Evolutionary conservation across 2,113 vertebrate species (phyloP), one percentile per base, ranked within the genome.

Genomic region (Tragelaphus buxtoni): DNA sequence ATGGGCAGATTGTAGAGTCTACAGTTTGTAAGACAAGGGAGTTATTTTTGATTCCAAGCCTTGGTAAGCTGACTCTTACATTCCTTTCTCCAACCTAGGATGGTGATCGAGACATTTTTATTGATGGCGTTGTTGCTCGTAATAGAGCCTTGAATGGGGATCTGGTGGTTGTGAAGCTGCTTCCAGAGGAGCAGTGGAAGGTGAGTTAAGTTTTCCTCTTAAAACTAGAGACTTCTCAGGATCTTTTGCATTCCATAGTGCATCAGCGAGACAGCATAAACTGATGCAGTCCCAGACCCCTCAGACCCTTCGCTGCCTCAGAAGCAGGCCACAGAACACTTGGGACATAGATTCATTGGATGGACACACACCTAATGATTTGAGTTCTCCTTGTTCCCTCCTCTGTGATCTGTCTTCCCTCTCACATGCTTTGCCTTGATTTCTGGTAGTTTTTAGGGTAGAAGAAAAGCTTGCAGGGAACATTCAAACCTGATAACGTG

Each of bases 61-160:
- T 77, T 92, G 56, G 77, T 92, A 77, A 90, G 30, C 28, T 97
- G 47, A 96, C 49, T 61, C 0, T 94, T 69, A 87, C 45, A 77
- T 77, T 92, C 92, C 51, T 92, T n/a, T 96, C 56, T 98, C 80
- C 84, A 61, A 90, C 7, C 42, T 96, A 99, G 99, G 99, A 99
- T 95, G 99, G 99, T 69, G 97, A 95, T 18, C 98, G 99, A 0
- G 99, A 99, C 96, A 99, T 99, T 97, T 99, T 99, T 97, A 99
- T 99, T 94, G 99, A 99, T 14, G 99, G 99, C 13, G 98, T 99
- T 35, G 98, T 99, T 89, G 98, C 99, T 97, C 99, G 99, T 58
- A 99, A 99, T 98, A 99, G 99, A 98, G 99, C 99, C 7, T 98
- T 99, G 95, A 99, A 99, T 22, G 99, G 99, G 95, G 99, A 99